These are phyloP conservation scores for Tachysurus fulvidraco DNA, from an alignment of 2,113 vertebrate species.

Conservation along the genomic window DNA sequence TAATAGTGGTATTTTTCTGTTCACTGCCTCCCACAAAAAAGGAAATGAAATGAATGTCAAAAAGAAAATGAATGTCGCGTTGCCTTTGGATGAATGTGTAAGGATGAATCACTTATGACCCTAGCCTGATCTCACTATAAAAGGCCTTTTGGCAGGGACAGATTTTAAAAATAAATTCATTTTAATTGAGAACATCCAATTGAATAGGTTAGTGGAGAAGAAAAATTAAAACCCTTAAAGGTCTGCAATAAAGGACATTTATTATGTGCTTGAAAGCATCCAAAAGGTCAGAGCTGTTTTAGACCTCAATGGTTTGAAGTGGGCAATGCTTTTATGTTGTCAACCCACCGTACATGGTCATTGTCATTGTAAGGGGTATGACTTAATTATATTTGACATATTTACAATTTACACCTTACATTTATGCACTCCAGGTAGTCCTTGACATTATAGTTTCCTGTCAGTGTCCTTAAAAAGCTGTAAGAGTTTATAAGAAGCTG, in stretches of 20 bases:
- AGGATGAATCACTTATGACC: slow-evolving; percentile 22
- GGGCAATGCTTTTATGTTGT: background rate
- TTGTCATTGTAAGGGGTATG: background rate
- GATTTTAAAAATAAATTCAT: background rate
- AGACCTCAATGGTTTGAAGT: background rate
- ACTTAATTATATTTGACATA: background rate
- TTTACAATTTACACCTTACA: slow-evolving; percentile 1
- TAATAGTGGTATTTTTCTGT: slow-evolving; percentile 14
- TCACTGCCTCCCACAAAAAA: background rate
- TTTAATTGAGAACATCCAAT: background rate
- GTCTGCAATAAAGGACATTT: background rate
- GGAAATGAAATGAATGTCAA: background rate
- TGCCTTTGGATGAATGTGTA: slow-evolving; percentile 4
- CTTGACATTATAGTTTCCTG: background rate
- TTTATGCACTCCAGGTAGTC: background rate
- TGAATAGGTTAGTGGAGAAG: background rate
- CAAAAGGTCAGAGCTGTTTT: background rate
- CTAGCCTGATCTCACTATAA: slow-evolving; percentile 4
- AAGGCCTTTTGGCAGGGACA: background rate
- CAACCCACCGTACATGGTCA: background rate
- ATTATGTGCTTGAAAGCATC: background rate
- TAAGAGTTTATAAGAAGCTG: background rate
- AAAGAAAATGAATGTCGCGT: background rate
- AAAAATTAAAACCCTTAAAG: background rate
- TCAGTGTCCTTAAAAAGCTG: background rate